Conservation (phyloP, 53 echinoderm and acorn worm genomes). For the Luidia sarsii region DNA sequence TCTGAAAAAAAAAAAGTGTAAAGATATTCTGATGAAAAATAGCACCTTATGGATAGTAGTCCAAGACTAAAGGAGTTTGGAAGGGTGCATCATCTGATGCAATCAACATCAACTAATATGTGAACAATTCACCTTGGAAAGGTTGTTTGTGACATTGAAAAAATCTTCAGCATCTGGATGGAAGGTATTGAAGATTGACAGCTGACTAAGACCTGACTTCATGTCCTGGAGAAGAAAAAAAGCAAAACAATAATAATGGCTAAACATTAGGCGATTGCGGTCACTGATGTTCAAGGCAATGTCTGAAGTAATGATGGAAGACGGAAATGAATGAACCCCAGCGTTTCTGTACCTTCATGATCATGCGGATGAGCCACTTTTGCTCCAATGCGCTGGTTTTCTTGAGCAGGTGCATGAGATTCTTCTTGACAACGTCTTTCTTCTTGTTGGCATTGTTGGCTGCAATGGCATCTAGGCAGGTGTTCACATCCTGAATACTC, state of each 20-base stretch:
- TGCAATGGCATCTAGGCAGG: slow-evolving; percentile 84
- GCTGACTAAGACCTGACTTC: slow-evolving; percentile 94
- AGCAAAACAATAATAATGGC: too few relatives aligned
- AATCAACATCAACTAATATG: too few relatives aligned
- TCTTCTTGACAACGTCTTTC: slow-evolving; percentile 95
- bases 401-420: slow-evolving; percentile 73
- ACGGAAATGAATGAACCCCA: neutral
- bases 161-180: slow-evolving; percentile 97
- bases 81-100: too few relatives aligned
- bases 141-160: slow-evolving; percentile 97
- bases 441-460: slow-evolving; percentile 91
- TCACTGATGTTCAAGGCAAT: too few relatives aligned
- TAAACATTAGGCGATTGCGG: too few relatives aligned
- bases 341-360: slow-evolving; percentile 79
- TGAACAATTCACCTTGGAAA: slow-evolving; percentile 71
- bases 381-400: slow-evolving; percentile 95
- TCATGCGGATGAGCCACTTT: slow-evolving; percentile 97
- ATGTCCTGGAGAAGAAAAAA: slow-evolving; percentile 81
- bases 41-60: too few relatives aligned
- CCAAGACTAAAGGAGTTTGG: too few relatives aligned
- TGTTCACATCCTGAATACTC: slow-evolving; percentile 93
- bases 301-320: too few relatives aligned
- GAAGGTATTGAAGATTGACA: slow-evolving; percentile 71
- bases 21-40: too few relatives aligned
- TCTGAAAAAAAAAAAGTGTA: too few relatives aligned